Base-by-base conservation (phyloP, 2,888 invertebrate genomes). In the Andrena bicolor region DNA sequence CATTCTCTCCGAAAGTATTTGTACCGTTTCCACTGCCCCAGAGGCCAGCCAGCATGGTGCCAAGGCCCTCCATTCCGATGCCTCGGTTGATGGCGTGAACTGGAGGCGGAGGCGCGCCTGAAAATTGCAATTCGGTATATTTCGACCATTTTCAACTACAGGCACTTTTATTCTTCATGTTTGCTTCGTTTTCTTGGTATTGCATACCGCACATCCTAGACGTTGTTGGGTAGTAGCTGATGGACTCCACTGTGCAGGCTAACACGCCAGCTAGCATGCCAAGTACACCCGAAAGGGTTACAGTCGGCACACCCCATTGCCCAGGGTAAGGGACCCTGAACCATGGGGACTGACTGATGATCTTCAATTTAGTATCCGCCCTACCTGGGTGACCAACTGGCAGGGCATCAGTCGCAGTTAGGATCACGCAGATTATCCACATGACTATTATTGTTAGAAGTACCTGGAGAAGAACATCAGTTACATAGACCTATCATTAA, bases 201-300 rank as follows among this genome's bases (percentile, higher is more conserved):
- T 16, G 3, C 68, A 41, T 85, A 96, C 96, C 96, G 85, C 97
- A 96, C 97, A 97, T 97, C 92, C 96, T 95, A 0, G 98, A 97
- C 1, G 98, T 97, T n/a, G 98, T 98, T 71, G 98, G 97, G 94
- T 98, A 98, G 93, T 98, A 98, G 90, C 98, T 98, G 80, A 98
- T 96, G 4, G 97, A 97, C 93, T 97, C 97, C 16, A 97, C 96
- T 0, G 97, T 97, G 86, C 97, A 97, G 0, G 97, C 97, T 48
- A 97, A 92, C 28, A 97, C 97, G 0, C 97, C 97, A 0, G 97
- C 97, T 74, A 97, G 90, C 96, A 97, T 97, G 3, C 97, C 97
- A 76, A 97, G 94, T 16, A 97, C 96, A 0, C 97, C 97, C 0
- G 96, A 95, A 64, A 96, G 94, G 49, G 96, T 96, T 4, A 97